These are phyloP conservation scores for Limnothrissa miodon DNA, from an alignment of 2,113 vertebrate genomes.

Conservation along the genomic window DNA sequence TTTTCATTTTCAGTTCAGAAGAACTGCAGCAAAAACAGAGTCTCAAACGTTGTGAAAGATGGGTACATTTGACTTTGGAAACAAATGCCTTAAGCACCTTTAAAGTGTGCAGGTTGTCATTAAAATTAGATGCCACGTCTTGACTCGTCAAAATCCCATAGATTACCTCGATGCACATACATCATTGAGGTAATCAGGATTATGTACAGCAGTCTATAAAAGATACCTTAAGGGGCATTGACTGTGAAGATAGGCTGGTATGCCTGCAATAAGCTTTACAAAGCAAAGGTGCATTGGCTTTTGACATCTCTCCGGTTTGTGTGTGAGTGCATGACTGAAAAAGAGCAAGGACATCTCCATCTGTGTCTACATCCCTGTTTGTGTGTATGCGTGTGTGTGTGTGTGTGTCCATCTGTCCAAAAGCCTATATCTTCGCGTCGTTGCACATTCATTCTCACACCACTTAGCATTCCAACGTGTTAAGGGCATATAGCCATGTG, in stretches of 20 bases:
- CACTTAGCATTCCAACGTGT: slow-evolving; percentile 28
- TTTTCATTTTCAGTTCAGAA: background rate
- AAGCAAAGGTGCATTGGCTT: slow-evolving; percentile 19
- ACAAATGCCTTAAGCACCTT: background rate
- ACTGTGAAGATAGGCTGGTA: background rate
- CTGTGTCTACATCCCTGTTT: background rate
- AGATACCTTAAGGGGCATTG: background rate
- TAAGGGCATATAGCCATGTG: slow-evolving; percentile 34
- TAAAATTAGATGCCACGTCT: background rate
- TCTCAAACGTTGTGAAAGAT: background rate
- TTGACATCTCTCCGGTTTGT: slow-evolving; percentile 16
- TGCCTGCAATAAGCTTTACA: slow-evolving; percentile 18
- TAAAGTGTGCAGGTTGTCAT: background rate
- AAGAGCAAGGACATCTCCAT: background rate
- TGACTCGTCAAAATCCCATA: background rate
- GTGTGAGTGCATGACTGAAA: background rate
- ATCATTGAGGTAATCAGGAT: background rate
- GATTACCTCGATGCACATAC: background rate
- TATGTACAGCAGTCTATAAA: slow-evolving; percentile 15
- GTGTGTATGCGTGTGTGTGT: background rate
- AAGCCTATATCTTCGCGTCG: slow-evolving; percentile 21
- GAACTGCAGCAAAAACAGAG: background rate
- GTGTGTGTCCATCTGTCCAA: background rate
- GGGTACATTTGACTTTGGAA: background rate
- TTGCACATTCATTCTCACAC: slow-evolving; percentile 38